phyloP scores from a whole-genome alignment of 30 jellyfish, hydroid and myxozoan species.

The Hydractinia symbiolongicarpus region DNA sequence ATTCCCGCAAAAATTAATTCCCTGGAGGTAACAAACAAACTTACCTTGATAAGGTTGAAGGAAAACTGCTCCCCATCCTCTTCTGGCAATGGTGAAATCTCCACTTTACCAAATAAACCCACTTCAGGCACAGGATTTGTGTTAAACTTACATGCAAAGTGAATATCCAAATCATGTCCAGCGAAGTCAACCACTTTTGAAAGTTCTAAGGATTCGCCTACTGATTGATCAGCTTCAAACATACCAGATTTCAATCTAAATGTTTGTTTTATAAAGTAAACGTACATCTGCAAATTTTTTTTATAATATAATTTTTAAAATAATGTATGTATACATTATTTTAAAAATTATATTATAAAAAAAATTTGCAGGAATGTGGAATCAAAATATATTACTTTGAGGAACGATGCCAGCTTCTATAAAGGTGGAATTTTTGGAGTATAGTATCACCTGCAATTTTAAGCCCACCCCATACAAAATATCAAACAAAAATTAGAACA shows the following conservation, averaged over 20 bases:
- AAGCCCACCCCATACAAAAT: not conserved
- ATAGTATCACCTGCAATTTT: too few species aligned
- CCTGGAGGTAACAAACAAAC: not conserved
- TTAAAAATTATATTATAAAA: not conserved
- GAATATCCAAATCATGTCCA: slow-evolving; percentile 78
- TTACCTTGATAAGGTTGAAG: slow-evolving; percentile 53
- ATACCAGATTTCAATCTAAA: slow-evolving; percentile 64
- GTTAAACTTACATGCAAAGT: slow-evolving; percentile 60
- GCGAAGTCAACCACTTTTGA: slow-evolving; percentile 46
- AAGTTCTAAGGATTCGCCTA: slow-evolving; percentile 56
- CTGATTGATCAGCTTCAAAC: slow-evolving; percentile 60
- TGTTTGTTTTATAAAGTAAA: not conserved
- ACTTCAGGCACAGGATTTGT: slow-evolving; percentile 31
- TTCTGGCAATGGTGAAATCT: not conserved
- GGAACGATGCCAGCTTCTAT: too few species aligned
- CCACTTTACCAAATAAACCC: slow-evolving; percentile 76
- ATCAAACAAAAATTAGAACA: not conserved
- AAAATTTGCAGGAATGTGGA: too few species aligned
- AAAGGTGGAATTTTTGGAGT: too few species aligned
- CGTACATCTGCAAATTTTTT: not conserved
- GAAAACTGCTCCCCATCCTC: slow-evolving; percentile 26
- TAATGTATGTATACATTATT: not conserved
- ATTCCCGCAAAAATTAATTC: too few species aligned
- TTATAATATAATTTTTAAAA: not conserved
- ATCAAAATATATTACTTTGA: too few species aligned